Conservation (phyloP, 2,888 invertebrate genomes). For the Heliconius charithonia region DNA sequence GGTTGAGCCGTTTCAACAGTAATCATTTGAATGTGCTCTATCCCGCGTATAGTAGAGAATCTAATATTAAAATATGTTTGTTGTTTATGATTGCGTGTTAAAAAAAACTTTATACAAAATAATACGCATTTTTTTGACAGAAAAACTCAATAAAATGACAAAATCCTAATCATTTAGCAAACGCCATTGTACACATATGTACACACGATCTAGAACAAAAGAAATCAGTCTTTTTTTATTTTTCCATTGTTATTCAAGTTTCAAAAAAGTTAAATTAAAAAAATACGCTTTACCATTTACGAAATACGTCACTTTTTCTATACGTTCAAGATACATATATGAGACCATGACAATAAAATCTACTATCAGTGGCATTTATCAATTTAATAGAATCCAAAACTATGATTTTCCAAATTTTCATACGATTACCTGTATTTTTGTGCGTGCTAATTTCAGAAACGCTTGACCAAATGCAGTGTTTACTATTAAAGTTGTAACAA, state of each 20-base stretch:
- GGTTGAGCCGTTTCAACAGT: too few species aligned
- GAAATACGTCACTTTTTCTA: not conserved
- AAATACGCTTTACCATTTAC: not conserved
- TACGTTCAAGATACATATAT: not conserved
- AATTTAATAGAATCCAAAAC: too few species aligned
- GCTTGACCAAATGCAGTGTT: too few species aligned
- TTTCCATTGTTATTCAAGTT: conserved; percentile 11
- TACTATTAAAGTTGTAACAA: not conserved
- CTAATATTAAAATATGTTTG: too few species aligned
- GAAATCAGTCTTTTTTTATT: not conserved
- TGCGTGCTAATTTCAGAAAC: too few species aligned
- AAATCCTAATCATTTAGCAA: not conserved
- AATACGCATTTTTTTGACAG: not conserved
- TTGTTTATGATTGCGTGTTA: too few species aligned
- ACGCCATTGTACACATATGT: not conserved
- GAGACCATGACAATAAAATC: not conserved
- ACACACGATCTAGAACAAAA: conserved; percentile 8
- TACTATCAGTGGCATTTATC: not conserved
- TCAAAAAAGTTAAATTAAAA: not conserved
- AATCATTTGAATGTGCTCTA: too few species aligned
- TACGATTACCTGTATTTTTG: too few species aligned
- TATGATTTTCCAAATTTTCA: too few species aligned
- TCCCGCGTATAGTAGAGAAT: too few species aligned
- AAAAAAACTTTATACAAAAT: not conserved
- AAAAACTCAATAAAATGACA: conserved; percentile 4